Base-by-base conservation (phyloP, 1,140 invertebrate genomes). In the Heliothis subflexa region DNA sequence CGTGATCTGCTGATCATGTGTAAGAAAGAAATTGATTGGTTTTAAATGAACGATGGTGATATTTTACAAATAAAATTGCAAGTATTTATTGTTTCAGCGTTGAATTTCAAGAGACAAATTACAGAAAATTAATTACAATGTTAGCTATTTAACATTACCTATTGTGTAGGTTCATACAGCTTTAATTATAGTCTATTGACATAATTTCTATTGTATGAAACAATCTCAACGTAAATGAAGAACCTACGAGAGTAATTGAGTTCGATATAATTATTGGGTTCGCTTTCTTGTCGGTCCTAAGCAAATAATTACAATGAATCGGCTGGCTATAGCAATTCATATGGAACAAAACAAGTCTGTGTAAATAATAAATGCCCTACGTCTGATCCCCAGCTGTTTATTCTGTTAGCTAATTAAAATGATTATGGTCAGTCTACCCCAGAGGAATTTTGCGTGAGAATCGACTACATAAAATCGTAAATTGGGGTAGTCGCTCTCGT, bases 341-440 rank as follows among this genome's bases (percentile, higher is more conserved):
- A 45, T 45, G 40, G 14, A 28, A 62, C 59, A n/a, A 40, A 62
- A n/a, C 59, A 62, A 13, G n/a, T 40, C 33, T 40, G 33, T 14
- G 33, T n/a, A 14, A n/a, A 28, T 64, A 64, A 64, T 45, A 64
- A n/a, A 14, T 64, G 33, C 61, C n/a, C 33, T 10, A 45, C 40
- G 10, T 21, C 16, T 47, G 40, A 16, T 47, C 18, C 40, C 62
- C 9, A 12, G n/a, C 16, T 66, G 62, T 66, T 66, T 66, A 47
- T 66, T 66, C 40, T n/a, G 62, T 47, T 66, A 12, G n/a, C 40
- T 66, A 66, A 66, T 66, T 47, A 21, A 66, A 47, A 66, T 66
- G 40, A 66, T 47, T 66, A 40, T 47, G 62, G 62, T 66, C 40
- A 66, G 59, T n/a, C 33, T 45, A 9, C 11, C 16, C 62, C 62